Evolutionary conservation across 2,113 vertebrate genomes (phyloP).

Genomic region (Periophthalmus modestus): DNA sequence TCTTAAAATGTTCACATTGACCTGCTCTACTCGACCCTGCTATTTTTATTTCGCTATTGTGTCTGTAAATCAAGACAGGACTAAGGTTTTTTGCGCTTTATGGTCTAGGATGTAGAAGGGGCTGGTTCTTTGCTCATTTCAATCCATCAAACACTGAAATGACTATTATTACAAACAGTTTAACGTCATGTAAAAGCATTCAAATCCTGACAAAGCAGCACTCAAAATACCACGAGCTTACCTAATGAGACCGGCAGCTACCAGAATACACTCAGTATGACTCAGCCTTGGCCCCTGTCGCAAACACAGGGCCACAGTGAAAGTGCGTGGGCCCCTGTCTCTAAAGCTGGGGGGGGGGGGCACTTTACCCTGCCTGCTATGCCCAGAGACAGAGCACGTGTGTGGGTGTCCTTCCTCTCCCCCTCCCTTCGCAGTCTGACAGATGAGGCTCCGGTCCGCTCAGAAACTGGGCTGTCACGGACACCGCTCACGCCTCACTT

Average conservation of each 20-base stretch:
- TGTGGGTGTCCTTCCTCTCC: slow-evolving; percentile 40
- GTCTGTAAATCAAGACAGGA: too few relatives aligned
- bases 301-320: slow-evolving; percentile 55
- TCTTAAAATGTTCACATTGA: too few relatives aligned
- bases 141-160: too few relatives aligned
- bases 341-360: background rate
- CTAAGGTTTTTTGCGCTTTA: too few relatives aligned
- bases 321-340: slow-evolving; percentile 30
- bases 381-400: slow-evolving; percentile 29
- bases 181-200: too few relatives aligned
- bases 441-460: slow-evolving; percentile 55
- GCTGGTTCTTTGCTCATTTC: too few relatives aligned
- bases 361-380: slow-evolving; percentile 14
- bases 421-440: slow-evolving; percentile 28
- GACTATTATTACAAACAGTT: too few relatives aligned
- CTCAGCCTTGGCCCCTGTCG: slow-evolving; percentile 5
- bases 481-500: slow-evolving; percentile 43
- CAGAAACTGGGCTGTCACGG: slow-evolving; percentile 40
- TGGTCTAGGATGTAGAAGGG: too few relatives aligned
- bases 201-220: background rate
- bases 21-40: too few relatives aligned
- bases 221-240: background rate
- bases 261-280: background rate
- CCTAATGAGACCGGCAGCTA: background rate
- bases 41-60: too few relatives aligned